These are phyloP conservation scores for Hirtodrosophila histrioides DNA, from an alignment of 2,888 invertebrate genomes.

Conservation along the genomic window DNA sequence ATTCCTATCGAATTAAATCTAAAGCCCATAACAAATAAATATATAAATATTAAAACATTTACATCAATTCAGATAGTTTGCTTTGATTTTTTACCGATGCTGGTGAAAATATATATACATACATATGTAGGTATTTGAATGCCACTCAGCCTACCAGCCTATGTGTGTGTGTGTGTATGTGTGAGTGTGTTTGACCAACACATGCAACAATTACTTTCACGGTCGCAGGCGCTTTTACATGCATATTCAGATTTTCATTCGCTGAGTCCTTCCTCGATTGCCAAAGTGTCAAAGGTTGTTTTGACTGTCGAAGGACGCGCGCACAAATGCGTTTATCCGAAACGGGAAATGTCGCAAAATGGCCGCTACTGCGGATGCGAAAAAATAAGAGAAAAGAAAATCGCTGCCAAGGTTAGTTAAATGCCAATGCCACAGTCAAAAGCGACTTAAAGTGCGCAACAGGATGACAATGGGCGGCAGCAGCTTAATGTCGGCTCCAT, in stretches of 20 bases:
- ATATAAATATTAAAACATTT: no score
- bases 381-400: constrained; percentile 13
- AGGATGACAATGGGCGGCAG: constrained; percentile 19
- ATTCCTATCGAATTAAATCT: no score
- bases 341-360: constrained; percentile 72
- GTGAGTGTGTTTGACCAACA: constrained; percentile 14
- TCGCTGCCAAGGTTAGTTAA: constrained; percentile 57
- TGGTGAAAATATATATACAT: no score
- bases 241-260: constrained; percentile 21
- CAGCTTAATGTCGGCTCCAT: constrained; percentile 56
- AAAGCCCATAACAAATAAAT: no score
- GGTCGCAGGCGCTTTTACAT: constrained; percentile 20
- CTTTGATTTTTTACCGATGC: no score
- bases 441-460: constrained; percentile 66
- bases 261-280: constrained; percentile 43
- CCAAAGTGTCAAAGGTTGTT: constrained; percentile 75
- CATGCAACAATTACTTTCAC: constrained; percentile 41
- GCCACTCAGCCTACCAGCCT: no score
- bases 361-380: constrained; percentile 33
- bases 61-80: no score
- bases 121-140: no score
- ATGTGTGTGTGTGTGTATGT: not conserved
- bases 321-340: constrained; percentile 67
- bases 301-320: constrained; percentile 59
- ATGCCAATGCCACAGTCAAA: constrained; percentile 44